Conservation (phyloP, 2,888 invertebrate genomes). For the Trachelus iudaicus region DNA sequence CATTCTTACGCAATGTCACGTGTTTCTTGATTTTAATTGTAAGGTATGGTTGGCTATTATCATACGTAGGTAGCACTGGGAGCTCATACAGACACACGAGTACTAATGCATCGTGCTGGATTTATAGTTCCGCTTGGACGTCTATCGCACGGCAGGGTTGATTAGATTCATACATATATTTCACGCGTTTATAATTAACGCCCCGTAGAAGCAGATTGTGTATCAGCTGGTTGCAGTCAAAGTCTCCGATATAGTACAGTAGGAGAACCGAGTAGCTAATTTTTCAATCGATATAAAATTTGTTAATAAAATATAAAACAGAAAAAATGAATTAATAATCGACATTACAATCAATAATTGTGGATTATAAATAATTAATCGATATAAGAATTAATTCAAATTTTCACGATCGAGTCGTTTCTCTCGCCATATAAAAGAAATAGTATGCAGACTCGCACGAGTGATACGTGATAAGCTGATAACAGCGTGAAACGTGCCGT, state of each 20-base stretch:
- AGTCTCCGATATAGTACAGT: background rate
- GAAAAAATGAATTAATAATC: background rate
- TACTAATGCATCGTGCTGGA: slow-evolving; percentile 49
- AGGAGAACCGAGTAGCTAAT: background rate
- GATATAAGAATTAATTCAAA: background rate
- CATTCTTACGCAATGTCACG: background rate
- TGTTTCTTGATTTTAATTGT: background rate
- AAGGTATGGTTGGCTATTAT: background rate
- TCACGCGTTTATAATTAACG: slow-evolving; percentile 53
- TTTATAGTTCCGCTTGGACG: slow-evolving; percentile 47
- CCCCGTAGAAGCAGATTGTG: slow-evolving; percentile 16
- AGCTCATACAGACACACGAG: slow-evolving; percentile 5
- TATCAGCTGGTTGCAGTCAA: background rate
- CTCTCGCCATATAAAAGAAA: background rate
- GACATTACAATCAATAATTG: background rate
- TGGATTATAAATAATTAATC: background rate
- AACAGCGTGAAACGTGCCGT: background rate
- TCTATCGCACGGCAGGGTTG: slow-evolving; percentile 39
- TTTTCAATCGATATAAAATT: background rate
- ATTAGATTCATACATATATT: slow-evolving; percentile 48
- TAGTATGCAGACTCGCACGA: background rate
- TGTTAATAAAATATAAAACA: background rate
- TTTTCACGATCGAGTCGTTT: background rate
- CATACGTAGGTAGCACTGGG: background rate
- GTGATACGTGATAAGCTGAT: background rate